phyloP scores from a whole-genome alignment of 2,113 vertebrate genomes.

The Bubo bubo region DNA sequence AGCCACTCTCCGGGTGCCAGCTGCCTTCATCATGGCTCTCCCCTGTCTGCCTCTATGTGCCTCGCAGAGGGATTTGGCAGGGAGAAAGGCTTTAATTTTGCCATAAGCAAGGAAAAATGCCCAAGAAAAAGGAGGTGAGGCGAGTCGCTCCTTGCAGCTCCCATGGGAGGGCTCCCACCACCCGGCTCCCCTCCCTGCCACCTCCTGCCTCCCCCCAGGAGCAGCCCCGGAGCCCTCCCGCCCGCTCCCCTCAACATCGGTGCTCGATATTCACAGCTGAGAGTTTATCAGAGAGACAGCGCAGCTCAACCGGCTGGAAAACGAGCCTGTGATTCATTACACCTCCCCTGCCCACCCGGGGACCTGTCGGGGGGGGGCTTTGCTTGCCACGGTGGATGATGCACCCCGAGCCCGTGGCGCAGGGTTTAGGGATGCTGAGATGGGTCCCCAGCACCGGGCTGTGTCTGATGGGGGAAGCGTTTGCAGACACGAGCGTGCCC shows the following conservation, averaged over 20 bases:
- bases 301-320: conserved; percentile 25
- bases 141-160: background rate
- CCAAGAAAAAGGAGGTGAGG: background rate
- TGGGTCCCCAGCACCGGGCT: background rate
- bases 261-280: background rate
- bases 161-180: background rate
- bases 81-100: background rate
- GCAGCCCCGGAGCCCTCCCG: background rate
- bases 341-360: background rate
- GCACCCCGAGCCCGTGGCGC: accelerated
- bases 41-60: background rate
- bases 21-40: background rate
- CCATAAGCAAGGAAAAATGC: background rate
- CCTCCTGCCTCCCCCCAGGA: background rate
- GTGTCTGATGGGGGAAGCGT: background rate
- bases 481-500: background rate
- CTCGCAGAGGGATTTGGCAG: background rate
- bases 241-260: background rate
- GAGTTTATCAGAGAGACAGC: conserved; percentile 62
- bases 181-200: background rate
- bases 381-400: accelerated
- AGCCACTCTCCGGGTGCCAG: background rate
- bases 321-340: background rate
- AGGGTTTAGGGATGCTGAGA: background rate
- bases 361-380: background rate